A percentile compares a stretch with the other conserved stretches of the same genome.
These are phyloP conservation scores for Nematostella vectensis DNA, from an alignment of 92 coral and sea anemone genomes.

Conservation along the genomic window DNA sequence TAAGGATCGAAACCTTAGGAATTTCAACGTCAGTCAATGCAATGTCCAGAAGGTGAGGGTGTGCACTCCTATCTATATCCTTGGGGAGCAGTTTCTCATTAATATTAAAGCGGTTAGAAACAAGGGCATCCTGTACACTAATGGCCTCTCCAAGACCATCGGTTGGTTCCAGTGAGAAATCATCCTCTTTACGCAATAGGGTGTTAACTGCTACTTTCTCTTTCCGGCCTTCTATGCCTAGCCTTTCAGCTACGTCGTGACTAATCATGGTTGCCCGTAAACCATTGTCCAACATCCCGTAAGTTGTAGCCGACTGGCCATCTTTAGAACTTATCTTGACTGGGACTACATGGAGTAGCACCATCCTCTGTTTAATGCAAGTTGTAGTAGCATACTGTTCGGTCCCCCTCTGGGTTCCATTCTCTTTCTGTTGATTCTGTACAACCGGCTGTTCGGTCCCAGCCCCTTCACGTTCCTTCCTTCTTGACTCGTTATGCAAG, in stretches of 20 bases:
- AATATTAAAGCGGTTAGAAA: background rate
- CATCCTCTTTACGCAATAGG: background rate
- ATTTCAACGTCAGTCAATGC: background rate
- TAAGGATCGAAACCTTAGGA: background rate
- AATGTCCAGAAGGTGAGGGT: background rate
- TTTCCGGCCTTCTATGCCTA: background rate
- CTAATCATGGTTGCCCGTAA: background rate
- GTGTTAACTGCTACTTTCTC: background rate
- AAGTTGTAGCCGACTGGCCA: background rate
- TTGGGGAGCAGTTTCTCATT: background rate
- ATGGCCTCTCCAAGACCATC: background rate
- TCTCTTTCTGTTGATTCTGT: background rate
- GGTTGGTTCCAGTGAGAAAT: background rate
- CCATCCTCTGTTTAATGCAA: background rate
- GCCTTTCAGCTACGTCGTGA: background rate
- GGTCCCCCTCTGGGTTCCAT: background rate
- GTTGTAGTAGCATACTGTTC: background rate
- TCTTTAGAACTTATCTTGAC: background rate
- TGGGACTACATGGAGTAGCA: slow-evolving; percentile 1
- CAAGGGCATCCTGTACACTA: background rate
- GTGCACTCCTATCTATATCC: background rate
- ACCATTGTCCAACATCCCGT: background rate
- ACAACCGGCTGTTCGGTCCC: background rate
- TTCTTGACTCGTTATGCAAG: background rate
- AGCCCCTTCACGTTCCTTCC: background rate